Evolutionary conservation across 2,113 vertebrate genomes (phyloP).

Genomic region (Poeciliopsis turrubarensis): DNA sequence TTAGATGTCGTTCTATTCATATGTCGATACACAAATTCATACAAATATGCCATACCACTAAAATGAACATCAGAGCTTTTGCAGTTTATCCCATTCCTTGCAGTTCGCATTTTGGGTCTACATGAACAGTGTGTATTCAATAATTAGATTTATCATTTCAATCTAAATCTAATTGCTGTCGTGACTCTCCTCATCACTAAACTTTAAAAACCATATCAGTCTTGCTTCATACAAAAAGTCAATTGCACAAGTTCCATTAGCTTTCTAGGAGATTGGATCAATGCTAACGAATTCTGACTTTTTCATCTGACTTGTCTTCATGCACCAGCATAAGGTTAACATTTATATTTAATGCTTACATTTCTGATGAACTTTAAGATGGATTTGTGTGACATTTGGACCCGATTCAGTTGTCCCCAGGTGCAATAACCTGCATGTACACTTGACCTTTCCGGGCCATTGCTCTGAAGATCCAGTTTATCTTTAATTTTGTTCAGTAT

Average conservation of each 20-base stretch:
- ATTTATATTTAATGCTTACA: conserved; percentile 10
- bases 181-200: conserved; percentile 1
- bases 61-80: neutral
- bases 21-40: neutral
- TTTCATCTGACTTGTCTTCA: conserved; percentile 9
- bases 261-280: neutral
- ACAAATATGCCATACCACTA: neutral
- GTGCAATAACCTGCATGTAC: neutral
- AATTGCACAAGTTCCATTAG: neutral
- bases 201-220: neutral
- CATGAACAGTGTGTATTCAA: neutral
- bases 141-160: conserved; percentile 2
- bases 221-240: neutral
- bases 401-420: neutral
- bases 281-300: conserved; percentile 5
- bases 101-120: neutral
- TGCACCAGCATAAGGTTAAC: neutral
- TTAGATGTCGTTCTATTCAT: neutral
- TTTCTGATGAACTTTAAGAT: neutral
- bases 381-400: conserved; percentile 8
- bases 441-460: conserved; percentile 2
- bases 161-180: conserved; percentile 8
- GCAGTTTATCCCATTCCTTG: neutral
- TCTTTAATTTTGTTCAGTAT: neutral
- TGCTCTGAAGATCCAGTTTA: neutral